Base-by-base conservation (phyloP, 2,113 vertebrate genomes). In the Alaudala cheleensis region DNA sequence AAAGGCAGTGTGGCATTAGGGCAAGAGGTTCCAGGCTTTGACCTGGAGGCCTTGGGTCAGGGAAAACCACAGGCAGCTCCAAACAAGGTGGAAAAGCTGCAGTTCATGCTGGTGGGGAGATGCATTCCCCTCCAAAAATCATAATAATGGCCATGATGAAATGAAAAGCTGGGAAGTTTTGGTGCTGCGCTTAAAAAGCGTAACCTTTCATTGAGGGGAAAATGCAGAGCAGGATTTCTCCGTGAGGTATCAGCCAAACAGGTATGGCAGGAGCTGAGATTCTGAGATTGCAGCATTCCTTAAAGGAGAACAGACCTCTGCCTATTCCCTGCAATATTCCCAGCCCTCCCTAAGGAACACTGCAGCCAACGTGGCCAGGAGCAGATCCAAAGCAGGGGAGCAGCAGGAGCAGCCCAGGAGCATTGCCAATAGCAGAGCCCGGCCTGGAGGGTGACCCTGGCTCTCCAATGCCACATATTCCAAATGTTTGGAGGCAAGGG, bases 1-100 rank as follows among this genome's bases (percentile, higher is more conserved):
- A 58, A 66, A 62, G 37, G 0, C 0, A 67, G 15, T 8, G 3
- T 1, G 2, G 24, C 0, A 0, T 2, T 4, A 20, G 22, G 40
- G 31, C 9, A 24, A 28, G n/a, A 37, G 33, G 6, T 5, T 51
- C 29, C 33, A 29, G 56, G 39, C 37, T 57, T 6, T 5, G 39
- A 53, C 25, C n/a, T 11, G 33, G 51, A 16, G 47, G 15, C 14
- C n/a, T 33, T 3, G 39, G 51, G 6, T 28, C 34, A 47, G 28
- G 34, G 24, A 56, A 84, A 84, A 2, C 15, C 67, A 10, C 1
- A 3, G 18, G 26, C n/a, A 22, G 0, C 51, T 45, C 29, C 51
- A 15, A 39, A 45, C 10, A 12, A 49, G 14, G 81, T 29, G 34
- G 14, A 6, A 65, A 86, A 92, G 8, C 23, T 45, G 29, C 14